These are phyloP conservation scores for Brachionus rubens DNA, from an alignment of 1,140 invertebrate species.

Conservation along the genomic window DNA sequence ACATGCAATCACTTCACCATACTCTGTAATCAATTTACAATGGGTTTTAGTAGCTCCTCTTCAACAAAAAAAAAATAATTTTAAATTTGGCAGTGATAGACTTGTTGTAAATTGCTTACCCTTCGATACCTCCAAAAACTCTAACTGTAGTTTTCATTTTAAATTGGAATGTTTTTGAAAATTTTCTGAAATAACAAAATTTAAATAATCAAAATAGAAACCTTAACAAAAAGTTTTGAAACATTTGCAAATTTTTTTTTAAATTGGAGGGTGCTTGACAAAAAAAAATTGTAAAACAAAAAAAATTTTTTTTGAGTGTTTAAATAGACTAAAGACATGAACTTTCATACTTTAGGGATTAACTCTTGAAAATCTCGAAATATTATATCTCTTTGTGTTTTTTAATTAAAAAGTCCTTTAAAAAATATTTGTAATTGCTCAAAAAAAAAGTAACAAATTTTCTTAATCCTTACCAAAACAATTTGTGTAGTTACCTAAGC, in stretches of 20 bases:
- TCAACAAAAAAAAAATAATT: not conserved
- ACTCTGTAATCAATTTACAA: not conserved
- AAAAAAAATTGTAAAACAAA: not conserved
- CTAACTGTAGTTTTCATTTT: not conserved
- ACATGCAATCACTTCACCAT: not conserved
- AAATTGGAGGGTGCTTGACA: not conserved
- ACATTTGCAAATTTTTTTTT: not conserved
- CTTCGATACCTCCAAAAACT: slow-evolving; percentile 28
- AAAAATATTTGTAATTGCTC: no score
- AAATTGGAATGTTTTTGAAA: not conserved
- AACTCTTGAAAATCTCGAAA: no score
- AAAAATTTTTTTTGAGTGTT: slow-evolving; percentile 10
- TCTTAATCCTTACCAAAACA: no score
- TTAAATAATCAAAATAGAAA: not conserved
- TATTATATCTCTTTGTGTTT: no score
- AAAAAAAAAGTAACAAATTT: no score
- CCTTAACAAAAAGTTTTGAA: not conserved
- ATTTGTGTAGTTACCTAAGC: no score
- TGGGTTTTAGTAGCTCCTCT: slow-evolving; percentile 33
- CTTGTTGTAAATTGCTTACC: not conserved
- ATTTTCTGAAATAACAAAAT: slow-evolving; percentile 3
- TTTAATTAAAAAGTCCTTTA: no score
- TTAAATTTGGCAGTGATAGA: not conserved
- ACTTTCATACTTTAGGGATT: not conserved
- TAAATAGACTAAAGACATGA: not conserved